Evolutionary conservation across 2,888 invertebrate species (phyloP).

Genomic region (Oxycera nigricornis): DNA sequence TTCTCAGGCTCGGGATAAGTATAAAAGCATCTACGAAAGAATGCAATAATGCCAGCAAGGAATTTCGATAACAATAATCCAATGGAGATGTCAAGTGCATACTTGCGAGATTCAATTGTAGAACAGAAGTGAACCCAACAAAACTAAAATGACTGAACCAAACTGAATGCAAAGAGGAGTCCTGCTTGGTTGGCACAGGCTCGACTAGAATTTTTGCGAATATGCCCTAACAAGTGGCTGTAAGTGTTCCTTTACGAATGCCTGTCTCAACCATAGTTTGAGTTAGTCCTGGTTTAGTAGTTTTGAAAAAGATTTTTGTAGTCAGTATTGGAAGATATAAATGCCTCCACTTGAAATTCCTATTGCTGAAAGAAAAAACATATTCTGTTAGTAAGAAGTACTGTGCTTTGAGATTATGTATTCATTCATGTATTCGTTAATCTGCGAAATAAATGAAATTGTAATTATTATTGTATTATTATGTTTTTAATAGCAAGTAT

Average conservation of each 20-base stretch:
- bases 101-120: conserved; percentile 18
- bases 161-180: neutral
- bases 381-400: no score
- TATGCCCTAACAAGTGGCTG: neutral
- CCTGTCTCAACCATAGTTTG: neutral
- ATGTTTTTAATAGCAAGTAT: no score
- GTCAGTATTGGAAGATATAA: no score
- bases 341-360: no score
- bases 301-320: no score
- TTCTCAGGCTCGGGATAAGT: neutral
- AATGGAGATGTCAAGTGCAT: conserved; percentile 23
- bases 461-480: no score
- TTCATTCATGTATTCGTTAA: no score
- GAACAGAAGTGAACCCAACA: neutral
- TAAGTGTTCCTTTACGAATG: neutral
- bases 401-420: no score
- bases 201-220: neutral
- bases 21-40: conserved; percentile 2
- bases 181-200: neutral
- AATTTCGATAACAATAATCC: conserved; percentile 28
- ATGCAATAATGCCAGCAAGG: conserved; percentile 20
- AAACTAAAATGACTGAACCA: neutral
- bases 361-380: no score
- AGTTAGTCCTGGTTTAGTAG: no score
- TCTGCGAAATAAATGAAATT: no score